Evolutionary conservation across 1,140 invertebrate genomes (phyloP), one percentile per base, ranked within the genome.

Genomic region (Bactericera cockerelli): DNA sequence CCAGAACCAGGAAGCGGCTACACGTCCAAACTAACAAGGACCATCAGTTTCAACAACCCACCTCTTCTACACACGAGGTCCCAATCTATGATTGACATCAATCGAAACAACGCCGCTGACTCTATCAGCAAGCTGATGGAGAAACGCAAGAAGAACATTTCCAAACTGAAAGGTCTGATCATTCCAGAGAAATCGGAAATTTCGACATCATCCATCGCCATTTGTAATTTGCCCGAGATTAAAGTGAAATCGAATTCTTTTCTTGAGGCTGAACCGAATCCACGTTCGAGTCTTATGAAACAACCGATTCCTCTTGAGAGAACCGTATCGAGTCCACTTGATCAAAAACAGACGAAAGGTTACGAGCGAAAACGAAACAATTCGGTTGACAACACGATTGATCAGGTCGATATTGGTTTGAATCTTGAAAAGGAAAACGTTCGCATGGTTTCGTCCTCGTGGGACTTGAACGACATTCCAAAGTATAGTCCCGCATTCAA

Each of bases 401-500:
- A 49, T 19, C n/a, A 16, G n/a, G 22, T 19, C 3, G 42, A 49
- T n/a, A 49, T 19, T n/a, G n/a, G 4, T 3, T 10, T 4, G 19
- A 49, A 16, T 19, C 3, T 49, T 8, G 79, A 79, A 77, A 76
- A 68, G 72, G 67, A 22, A 66, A 67, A 59, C 26, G 73, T 68
- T 64, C 65, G 69, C 63, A 68, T 70, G 61, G 67, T 70, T 3
- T 10, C n/a, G n/a, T 49, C 42, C 22, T 19, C 42, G 3, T 49
- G 42, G 42, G 42, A 49, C 19, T 49, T 49, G 10, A 75, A 72
- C 59, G 79, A 79, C 58, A 70, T 86, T 58, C 84, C 85, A 0
- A 87, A 87, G 73, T 89, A 88, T 74, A 88, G 85, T 1, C 86
- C 86, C 25, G 86, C 86, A 1, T 88, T 88, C 66, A 89, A 89